Evolutionary conservation across 2,888 invertebrate species (phyloP).

Genomic region (Urechis unicinctus): DNA sequence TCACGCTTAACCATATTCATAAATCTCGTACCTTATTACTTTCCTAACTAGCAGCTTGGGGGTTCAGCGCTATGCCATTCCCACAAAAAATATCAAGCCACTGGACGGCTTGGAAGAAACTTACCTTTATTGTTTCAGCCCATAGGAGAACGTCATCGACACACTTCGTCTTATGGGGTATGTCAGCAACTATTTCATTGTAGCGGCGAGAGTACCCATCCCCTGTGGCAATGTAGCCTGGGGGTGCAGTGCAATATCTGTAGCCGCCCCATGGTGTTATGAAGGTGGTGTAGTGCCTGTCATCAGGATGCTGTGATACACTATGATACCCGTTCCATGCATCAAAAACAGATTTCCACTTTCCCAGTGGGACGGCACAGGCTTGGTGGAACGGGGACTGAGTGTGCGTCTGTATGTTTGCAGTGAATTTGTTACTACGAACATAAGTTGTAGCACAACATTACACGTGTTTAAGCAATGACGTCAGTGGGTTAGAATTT

Average conservation of each 20-base stretch:
- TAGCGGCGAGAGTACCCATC: no score
- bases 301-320: not conserved
- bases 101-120: conserved; percentile 20
- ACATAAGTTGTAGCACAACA: no score
- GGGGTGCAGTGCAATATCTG: no score
- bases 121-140: conserved; percentile 20
- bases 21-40: no score
- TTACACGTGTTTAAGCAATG: no score
- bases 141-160: conserved; percentile 23
- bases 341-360: conserved; percentile 21
- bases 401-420: no score
- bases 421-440: no score
- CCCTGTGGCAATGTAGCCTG: conserved; percentile 17
- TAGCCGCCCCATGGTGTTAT: conserved; percentile 23
- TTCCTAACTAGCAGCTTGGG: conserved; percentile 27
- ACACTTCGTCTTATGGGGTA: conserved; percentile 28
- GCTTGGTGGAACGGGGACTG: conserved; percentile 24
- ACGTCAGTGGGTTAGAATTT: no score
- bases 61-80: conserved; percentile 25
- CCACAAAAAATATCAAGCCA: conserved; percentile 19
- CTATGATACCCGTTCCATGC: conserved; percentile 19
- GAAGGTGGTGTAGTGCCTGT: conserved; percentile 17
- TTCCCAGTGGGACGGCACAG: conserved; percentile 19
- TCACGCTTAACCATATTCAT: no score
- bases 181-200: conserved; percentile 26